These are phyloP conservation scores for Stramonita haemastoma DNA, from an alignment of 2,888 invertebrate species.

Conservation along the genomic window DNA sequence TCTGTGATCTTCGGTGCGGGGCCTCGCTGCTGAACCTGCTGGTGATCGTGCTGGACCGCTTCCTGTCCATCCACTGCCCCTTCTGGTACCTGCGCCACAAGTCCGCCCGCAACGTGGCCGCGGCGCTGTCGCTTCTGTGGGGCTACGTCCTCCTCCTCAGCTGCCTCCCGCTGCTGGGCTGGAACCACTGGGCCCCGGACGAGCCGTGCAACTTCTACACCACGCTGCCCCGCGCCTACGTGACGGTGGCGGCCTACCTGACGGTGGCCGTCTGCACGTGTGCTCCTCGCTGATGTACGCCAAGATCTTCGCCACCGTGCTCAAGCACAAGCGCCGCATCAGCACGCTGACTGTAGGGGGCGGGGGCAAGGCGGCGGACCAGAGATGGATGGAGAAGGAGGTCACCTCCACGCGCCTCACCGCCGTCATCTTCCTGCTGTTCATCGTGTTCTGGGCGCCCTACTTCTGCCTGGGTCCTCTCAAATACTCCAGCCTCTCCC, in stretches of 20 bases:
- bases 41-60: constrained; percentile 56
- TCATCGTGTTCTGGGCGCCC: constrained; percentile 59
- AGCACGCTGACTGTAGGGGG: neutral
- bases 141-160: constrained; percentile 49
- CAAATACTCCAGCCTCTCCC: constrained; percentile 47
- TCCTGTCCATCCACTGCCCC: constrained; percentile 55
- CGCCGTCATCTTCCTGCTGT: constrained; percentile 53
- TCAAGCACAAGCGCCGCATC: constrained; percentile 42
- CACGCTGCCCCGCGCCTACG: constrained; percentile 50
- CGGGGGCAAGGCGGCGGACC: neutral
- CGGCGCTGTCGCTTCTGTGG: constrained; percentile 51
- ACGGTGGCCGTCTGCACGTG: constrained; percentile 47
- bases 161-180: constrained; percentile 52
- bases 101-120: constrained; percentile 48
- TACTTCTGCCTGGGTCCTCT: constrained; percentile 52
- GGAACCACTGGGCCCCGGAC: constrained; percentile 47
- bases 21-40: constrained; percentile 54
- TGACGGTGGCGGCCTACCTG: constrained; percentile 48
- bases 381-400: constrained; percentile 39
- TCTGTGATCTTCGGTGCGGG: constrained; percentile 51
- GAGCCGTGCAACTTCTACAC: constrained; percentile 52
- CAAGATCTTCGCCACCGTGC: constrained; percentile 52
- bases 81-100: constrained; percentile 49
- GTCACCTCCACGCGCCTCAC: constrained; percentile 51
- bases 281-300: constrained; percentile 50